phyloP scores from a whole-genome alignment of 2,113 vertebrate genomes.

The Theristicus caerulescens region DNA sequence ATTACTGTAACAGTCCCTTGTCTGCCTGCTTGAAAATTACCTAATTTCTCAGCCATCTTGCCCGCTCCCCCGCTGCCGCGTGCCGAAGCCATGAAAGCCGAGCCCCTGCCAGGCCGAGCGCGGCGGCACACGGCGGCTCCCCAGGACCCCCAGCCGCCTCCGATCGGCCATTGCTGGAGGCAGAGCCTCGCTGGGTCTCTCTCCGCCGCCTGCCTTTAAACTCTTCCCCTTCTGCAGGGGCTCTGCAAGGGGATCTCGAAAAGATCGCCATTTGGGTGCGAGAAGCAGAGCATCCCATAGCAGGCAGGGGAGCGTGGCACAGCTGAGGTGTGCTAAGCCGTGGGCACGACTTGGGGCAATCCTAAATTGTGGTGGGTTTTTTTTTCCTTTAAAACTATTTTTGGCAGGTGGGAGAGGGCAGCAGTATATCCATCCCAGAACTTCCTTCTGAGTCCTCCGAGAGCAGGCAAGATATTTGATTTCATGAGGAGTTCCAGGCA shows the following conservation, averaged over 20 bases:
- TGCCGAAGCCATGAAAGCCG: background rate
- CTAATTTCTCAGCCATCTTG: constrained; percentile 48
- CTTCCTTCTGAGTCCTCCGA: background rate
- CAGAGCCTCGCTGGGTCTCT: background rate
- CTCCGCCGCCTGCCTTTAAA: background rate
- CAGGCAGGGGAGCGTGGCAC: rapidly evolving
- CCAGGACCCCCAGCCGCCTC: background rate
- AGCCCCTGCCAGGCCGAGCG: background rate
- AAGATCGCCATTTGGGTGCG: rapidly evolving
- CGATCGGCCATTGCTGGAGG: rapidly evolving
- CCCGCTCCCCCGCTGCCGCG: background rate
- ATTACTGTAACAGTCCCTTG: constrained; percentile 74
- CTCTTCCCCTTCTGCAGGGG: background rate
- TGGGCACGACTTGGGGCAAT: rapidly evolving
- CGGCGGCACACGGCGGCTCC: background rate
- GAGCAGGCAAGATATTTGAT: constrained; percentile 43
- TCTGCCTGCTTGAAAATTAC: constrained; percentile 61
- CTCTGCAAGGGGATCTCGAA: rapidly evolving
- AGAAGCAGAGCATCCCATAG: background rate
- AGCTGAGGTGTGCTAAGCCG: background rate
- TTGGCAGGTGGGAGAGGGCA: background rate
- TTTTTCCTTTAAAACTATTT: background rate
- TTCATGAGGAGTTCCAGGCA: constrained; percentile 16
- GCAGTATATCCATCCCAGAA: background rate
- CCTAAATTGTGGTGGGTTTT: background rate